Evolutionary conservation across 2,888 invertebrate species (phyloP), one percentile per base, ranked within the genome.

Genomic region (Eretmocerus hayati): DNA sequence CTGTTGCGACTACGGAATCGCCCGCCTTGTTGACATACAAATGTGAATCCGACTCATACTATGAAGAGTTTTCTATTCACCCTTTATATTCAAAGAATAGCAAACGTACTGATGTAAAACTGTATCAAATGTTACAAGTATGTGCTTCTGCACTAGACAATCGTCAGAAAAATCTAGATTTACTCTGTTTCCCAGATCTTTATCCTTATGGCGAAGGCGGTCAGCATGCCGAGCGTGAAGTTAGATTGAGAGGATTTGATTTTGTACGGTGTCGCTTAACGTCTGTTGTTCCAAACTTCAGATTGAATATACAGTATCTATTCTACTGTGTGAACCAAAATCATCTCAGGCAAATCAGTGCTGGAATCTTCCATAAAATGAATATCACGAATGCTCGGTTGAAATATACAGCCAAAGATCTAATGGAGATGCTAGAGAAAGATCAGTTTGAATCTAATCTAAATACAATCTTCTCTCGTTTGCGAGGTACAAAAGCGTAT

Each of bases 91-190:
- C 52, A 26, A 54, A 55, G 33, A 51, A 55, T 49, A 20, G 45
- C 23, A 58, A 60, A 38, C 48, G 48, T 42, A 47, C 46, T 15
- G 43, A 53, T 30, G 48, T 58, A 21, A 46, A 50, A 32, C 33
- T 62, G 2, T 61, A 59, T 48, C 60, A 59, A 53, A 58, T 58
- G 56, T 20, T 52, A 21, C 54, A 57, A 53, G 47, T 63, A 6
- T 32, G 40, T 6, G 58, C 55, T 13, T 32, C 46, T 36, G 49
- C 58, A 9, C 40, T 62, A 33, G 56, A 60, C 48, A 47, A 48
- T 38, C 39, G 56, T 32, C 3, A 30, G 18, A 46, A 58, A 52
- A 42, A 50, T 41, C 43, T 59, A n/a, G 58, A 60, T 55, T 38
- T 56, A 19, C 49, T 47, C 48, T 59, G 58, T 41, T 59, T 57